Base-by-base conservation (phyloP, 2,113 vertebrate species). In the Rhabdomys dilectus region DNA sequence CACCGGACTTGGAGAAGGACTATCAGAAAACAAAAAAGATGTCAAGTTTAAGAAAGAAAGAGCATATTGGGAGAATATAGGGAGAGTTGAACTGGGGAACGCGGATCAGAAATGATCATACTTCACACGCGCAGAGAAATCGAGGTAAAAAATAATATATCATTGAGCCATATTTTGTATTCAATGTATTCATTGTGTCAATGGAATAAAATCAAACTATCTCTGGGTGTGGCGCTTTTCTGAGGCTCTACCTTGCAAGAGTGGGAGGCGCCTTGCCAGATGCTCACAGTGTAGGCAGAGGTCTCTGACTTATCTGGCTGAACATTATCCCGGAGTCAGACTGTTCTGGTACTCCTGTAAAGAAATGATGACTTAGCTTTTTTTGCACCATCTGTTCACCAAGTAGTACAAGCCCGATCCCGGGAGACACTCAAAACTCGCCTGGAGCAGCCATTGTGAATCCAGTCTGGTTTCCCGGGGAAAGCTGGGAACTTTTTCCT, bases 391-490 rank as follows among this genome's bases (percentile, higher is more conserved):
- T 36, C 88, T 26, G 26, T 62, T 81, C 21, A 68, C 75, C 92
- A 88, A 93, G 64, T 36, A n/a, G 72, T 68, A 39, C 34, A 19
- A 26, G 64, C 70, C 31, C 81, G 95, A 72, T 91, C 95, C 51
- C 22, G 60, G 80, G 81, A 66, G 93, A 97, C 92, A 42, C 51
- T 58, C n/a, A 48, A 60, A 64, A 34, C 56, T 80, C 31, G 62
- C 92, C 88, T n/a, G 58, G 80, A 85, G 62, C 82, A 16, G 81
- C 84, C 86, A 7, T 45, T 91, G 66, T 80, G 96, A 93, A 89
- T 70, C 88, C 85, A 3, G 31, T 60, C 76, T 73, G 36, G 85
- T 92, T 66, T 81, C 87, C 94, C 81, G 87, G 94, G 94, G 88
- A 95, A 85, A 94, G 39, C 86, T 31, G 36, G 26, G 22, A 56